Evolutionary conservation across 2,888 invertebrate genomes (phyloP).

Genomic region (Drosophila borborema): DNA sequence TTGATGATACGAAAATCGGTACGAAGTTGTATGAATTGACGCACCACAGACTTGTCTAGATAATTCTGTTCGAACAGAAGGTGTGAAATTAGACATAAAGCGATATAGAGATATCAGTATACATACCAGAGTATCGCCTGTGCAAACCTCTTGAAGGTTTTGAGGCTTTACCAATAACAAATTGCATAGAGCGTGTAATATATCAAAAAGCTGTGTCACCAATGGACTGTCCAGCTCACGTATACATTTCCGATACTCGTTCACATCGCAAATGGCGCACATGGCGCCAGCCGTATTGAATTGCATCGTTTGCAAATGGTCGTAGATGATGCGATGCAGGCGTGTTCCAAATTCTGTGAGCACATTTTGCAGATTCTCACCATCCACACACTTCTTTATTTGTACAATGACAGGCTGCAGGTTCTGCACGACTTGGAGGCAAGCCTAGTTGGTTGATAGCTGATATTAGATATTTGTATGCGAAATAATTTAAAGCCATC

Average conservation of each 20-base stretch:
- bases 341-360: constrained; percentile 95
- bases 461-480: neutral
- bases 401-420: constrained; percentile 91
- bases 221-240: constrained; percentile 90
- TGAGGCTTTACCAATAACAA: constrained; percentile 97
- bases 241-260: constrained; percentile 97
- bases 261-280: constrained; percentile 99
- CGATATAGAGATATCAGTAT: constrained; percentile 50
- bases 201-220: constrained; percentile 96
- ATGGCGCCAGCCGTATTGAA: constrained; percentile 98
- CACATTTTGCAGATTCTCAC: constrained; percentile 94
- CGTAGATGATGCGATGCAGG: constrained; percentile 97
- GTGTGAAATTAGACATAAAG: neutral
- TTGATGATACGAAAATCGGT: constrained; percentile 96
- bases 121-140: constrained; percentile 95
- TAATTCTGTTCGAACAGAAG: constrained; percentile 88
- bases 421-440: constrained; percentile 93
- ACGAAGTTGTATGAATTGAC: constrained; percentile 97
- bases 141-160: constrained; percentile 97
- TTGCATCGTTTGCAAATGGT: constrained; percentile 97
- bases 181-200: constrained; percentile 97
- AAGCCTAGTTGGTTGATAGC: constrained; percentile 87
- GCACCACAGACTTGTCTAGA: constrained; percentile 94
- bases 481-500: neutral
- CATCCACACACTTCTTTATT: constrained; percentile 94